These are phyloP conservation scores for Gnathonemus longibarbis DNA, from an alignment of 2,113 vertebrate species.

Conservation along the genomic window DNA sequence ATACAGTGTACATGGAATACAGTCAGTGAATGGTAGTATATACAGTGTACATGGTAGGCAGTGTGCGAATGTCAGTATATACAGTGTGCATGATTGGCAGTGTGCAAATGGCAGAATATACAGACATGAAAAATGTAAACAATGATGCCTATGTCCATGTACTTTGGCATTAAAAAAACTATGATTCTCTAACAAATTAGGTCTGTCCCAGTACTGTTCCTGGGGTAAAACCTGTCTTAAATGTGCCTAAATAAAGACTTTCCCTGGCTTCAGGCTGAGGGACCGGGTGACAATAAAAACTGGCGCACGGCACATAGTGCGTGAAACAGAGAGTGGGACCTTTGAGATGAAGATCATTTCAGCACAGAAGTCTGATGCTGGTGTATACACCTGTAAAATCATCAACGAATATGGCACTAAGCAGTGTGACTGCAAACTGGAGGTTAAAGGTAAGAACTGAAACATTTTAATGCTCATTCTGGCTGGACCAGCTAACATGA, in stretches of 20 bases:
- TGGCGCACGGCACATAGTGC: slow-evolving; percentile 65
- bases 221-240: not conserved
- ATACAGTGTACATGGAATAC: no score
- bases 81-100: not conserved
- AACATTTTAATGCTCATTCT: not conserved
- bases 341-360: slow-evolving; percentile 79
- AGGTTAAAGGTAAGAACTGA: slow-evolving; percentile 82
- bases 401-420: slow-evolving; percentile 94
- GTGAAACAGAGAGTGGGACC: slow-evolving; percentile 63
- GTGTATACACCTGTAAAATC: slow-evolving; percentile 89
- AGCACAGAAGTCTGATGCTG: slow-evolving; percentile 68
- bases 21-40: not conserved
- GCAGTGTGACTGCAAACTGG: slow-evolving; percentile 84
- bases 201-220: not conserved
- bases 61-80: no score
- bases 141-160: not conserved
- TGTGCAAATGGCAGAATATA: not conserved
- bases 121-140: not conserved
- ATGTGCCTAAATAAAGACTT: not conserved
- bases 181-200: not conserved
- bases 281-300: slow-evolving; percentile 87
- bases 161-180: not conserved
- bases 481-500: not conserved
- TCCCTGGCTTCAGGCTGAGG: slow-evolving; percentile 70
- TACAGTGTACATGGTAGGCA: not conserved